Base-by-base conservation (phyloP, 2,113 vertebrate species). In the Scomber scombrus region DNA sequence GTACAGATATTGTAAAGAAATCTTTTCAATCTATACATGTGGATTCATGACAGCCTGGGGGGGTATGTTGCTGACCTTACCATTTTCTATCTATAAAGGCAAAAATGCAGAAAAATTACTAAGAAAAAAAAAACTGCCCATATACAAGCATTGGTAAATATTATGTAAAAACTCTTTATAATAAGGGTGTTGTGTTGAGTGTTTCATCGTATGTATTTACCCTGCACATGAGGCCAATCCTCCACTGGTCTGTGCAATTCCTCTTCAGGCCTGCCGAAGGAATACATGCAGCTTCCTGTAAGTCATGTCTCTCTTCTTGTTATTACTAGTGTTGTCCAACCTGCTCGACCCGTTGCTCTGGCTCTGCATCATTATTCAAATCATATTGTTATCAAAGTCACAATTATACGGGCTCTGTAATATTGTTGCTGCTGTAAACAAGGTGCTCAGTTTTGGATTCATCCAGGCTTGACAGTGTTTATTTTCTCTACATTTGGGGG, bases 371-470 rank as follows among this genome's bases (percentile, higher is more conserved):
- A 81, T 88, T 55, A 86, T 54, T 84, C 71, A 68, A 80, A 84
- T 77, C 68, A 81, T 88, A 87, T 82, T 71, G 49, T 47, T 81
- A 84, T 88, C 75, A 78, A 64, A 86, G 74, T 56, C 69, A 71
- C 58, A 67, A 71, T 86, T 82, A 81, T 70, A 55, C 11, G 23
- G 72, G 83, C 67, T 85, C 6, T 21, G 73, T 72, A n/a, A 89
- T 81, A 51, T 76, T 93, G 90, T 91, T 93, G 71, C 62, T 85
- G 78, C 80, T 91, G 74, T 88, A 88, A 89, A 91, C 88, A 93
- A 49, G 56, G 43, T 0, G 3, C 72, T 55, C 12, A 57, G 80
- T 77, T 78, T 57, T 60, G 52, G 57, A 75, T 66, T 81, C 45
- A 72, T 56, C 56, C 76, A 47, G 74, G 78, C 34, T 1, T 70